A percentile compares a stretch with the other conserved stretches of the same genome.
Conservation (phyloP, 1,140 invertebrate species). For the Anastrepha obliqua region DNA sequence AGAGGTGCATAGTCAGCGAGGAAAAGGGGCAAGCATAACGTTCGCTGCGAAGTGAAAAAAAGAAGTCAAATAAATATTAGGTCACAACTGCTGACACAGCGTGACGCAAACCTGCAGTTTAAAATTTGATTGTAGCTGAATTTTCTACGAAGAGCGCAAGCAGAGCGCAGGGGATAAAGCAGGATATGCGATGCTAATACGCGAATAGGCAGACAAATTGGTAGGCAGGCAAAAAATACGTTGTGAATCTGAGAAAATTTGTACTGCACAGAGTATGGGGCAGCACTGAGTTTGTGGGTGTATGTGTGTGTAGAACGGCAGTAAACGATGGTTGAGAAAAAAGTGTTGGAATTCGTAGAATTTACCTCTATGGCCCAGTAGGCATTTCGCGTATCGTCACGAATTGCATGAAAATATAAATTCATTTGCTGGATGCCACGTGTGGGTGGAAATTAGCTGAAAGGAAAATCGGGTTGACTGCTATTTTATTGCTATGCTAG, state of each 20-base stretch:
- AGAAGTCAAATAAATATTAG: neutral
- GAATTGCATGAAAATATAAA: neutral
- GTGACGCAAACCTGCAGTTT: neutral
- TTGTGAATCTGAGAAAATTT: neutral
- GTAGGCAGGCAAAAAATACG: neutral
- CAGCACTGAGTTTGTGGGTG: too few relatives aligned
- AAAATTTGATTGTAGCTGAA: neutral
- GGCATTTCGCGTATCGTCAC: neutral
- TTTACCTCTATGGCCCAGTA: neutral
- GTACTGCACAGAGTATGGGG: too few relatives aligned
- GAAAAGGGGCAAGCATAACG: neutral
- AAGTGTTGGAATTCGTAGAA: neutral
- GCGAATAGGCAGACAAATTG: conserved; percentile 5
- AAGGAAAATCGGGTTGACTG: conserved; percentile 9
- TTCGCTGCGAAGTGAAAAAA: neutral
- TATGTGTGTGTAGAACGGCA: neutral
- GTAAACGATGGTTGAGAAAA: neutral
- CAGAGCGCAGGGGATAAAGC: neutral
- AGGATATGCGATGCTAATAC: conserved; percentile 33
- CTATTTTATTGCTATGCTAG: neutral
- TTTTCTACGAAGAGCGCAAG: neutral
- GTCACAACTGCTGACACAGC: conserved; percentile 23
- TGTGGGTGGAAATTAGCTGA: conserved; percentile 5
- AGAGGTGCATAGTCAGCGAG: neutral
- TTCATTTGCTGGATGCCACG: neutral